Conservation (phyloP, 2,888 invertebrate genomes). For the Acanthoscelides obtectus region DNA sequence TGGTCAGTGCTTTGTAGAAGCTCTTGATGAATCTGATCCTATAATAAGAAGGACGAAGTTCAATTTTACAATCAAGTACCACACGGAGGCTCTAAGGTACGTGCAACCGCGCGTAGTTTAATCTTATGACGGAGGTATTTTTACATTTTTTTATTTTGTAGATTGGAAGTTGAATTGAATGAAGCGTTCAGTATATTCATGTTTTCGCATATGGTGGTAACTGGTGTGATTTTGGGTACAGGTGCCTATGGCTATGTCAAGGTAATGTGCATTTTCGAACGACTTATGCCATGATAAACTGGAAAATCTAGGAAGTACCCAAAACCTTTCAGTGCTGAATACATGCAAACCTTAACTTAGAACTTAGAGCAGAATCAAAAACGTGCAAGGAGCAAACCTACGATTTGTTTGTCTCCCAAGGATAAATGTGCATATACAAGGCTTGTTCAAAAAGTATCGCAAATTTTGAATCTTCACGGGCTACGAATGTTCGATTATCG, state of each 20-base stretch:
- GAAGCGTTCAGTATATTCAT: conserved; percentile 15
- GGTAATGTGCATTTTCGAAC: conserved; percentile 12
- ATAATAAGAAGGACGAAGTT: conserved; percentile 12
- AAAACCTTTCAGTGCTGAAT: too few relatives aligned
- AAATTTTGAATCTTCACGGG: too few relatives aligned
- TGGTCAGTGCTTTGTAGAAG: conserved; percentile 10
- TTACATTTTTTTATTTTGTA: conserved; percentile 6
- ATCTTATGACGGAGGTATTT: not conserved
- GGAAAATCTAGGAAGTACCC: too few relatives aligned
- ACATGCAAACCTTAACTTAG: too few relatives aligned
- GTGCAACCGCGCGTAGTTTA: not conserved
- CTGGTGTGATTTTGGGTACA: conserved; percentile 16
- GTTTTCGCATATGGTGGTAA: conserved; percentile 17
- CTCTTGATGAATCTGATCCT: conserved; percentile 10
- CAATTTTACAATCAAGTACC: conserved; percentile 14
- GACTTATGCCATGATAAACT: too few relatives aligned
- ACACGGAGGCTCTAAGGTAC: conserved; percentile 12
- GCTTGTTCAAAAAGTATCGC: too few relatives aligned
- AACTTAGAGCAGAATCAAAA: too few relatives aligned
- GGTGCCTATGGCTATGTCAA: conserved; percentile 17
- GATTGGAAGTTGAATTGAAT: conserved; percentile 13
- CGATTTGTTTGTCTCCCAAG: too few relatives aligned
- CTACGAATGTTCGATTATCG: too few relatives aligned
- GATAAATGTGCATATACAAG: too few relatives aligned
- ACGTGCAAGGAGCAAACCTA: too few relatives aligned